Conservation (phyloP, 2,113 vertebrate species). For the Heteronetta atricapilla region DNA sequence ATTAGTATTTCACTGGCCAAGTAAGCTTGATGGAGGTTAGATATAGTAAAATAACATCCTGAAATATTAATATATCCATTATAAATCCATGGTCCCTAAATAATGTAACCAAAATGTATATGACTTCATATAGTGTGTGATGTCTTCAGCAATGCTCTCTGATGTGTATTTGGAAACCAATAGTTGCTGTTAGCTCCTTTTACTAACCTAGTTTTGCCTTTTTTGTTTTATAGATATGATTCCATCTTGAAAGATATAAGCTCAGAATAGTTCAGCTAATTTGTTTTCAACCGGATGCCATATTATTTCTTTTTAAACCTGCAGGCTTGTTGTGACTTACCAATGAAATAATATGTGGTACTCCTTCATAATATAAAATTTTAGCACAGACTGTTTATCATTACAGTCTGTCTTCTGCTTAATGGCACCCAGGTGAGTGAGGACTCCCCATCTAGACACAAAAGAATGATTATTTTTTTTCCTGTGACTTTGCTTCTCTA, state of each 20-base stretch:
- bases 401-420: background rate
- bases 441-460: background rate
- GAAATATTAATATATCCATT: background rate
- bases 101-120: background rate
- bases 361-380: background rate
- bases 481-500: background rate
- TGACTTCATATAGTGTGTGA: background rate
- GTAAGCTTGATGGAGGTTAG: background rate
- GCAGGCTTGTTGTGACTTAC: background rate
- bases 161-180: background rate
- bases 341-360: background rate
- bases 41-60: background rate
- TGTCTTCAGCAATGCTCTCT: rapidly evolving
- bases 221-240: background rate
- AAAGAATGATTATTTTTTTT: background rate
- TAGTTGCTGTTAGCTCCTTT: background rate
- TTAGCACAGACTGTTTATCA: background rate
- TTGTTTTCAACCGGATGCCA: background rate
- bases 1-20: background rate
- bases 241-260: background rate
- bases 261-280: background rate
- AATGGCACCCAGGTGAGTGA: background rate
- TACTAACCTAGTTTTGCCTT: background rate
- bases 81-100: background rate
- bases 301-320: background rate